A percentile compares a stretch with the other conserved stretches of the same genome.
Evolutionary conservation across 2,888 invertebrate genomes (phyloP).

Genomic region (Acleris laterana): DNA sequence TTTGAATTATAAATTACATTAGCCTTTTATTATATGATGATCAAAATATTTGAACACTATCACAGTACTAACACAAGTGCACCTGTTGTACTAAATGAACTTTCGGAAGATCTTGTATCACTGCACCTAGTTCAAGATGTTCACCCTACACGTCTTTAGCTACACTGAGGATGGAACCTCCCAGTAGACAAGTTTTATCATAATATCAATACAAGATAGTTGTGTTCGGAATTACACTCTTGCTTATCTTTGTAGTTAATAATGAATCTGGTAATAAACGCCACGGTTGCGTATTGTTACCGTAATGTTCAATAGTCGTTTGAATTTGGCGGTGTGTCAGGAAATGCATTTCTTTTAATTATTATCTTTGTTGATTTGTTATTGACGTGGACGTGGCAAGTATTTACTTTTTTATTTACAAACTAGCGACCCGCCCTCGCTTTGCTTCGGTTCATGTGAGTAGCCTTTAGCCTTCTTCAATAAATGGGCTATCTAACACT

Average conservation of each 20-base stretch:
- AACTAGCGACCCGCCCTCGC: too few relatives aligned
- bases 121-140: constrained; percentile 19
- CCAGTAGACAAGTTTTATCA: constrained; percentile 67
- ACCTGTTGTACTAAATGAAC: neutral
- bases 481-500: too few relatives aligned
- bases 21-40: too few relatives aligned
- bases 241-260: constrained; percentile 54
- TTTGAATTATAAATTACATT: too few relatives aligned
- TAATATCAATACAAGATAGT: constrained; percentile 77
- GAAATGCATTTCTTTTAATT: neutral
- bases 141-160: constrained; percentile 10
- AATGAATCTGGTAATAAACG: constrained; percentile 45
- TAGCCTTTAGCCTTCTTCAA: too few relatives aligned
- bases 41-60: too few relatives aligned
- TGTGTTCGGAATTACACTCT: constrained; percentile 65
- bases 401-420: too few relatives aligned
- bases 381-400: too few relatives aligned
- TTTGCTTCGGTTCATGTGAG: too few relatives aligned
- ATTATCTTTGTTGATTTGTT: neutral
- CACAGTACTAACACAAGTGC: too few relatives aligned
- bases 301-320: constrained; percentile 19
- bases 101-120: neutral
- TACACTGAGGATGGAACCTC: constrained; percentile 51
- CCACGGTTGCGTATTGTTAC: constrained; percentile 7
- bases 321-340: constrained; percentile 5